A percentile compares a stretch with the other conserved stretches of the same genome.
These are phyloP conservation scores for Agrochola litura DNA, from an alignment of 2,888 invertebrate species.

Conservation along the genomic window DNA sequence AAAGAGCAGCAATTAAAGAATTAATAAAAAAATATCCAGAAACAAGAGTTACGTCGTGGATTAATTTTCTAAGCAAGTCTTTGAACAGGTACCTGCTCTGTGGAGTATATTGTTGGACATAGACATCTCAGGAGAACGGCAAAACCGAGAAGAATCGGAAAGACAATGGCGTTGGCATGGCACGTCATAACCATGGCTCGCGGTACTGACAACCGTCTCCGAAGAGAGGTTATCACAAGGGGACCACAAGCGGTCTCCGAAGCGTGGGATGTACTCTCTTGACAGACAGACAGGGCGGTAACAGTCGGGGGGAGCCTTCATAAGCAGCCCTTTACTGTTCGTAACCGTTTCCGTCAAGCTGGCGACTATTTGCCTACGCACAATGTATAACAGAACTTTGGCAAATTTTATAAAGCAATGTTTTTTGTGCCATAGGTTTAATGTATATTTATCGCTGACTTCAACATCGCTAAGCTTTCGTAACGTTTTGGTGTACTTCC, in stretches of 20 bases:
- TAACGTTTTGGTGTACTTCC: not conserved
- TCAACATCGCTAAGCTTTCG: not conserved
- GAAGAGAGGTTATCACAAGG: constrained; percentile 5
- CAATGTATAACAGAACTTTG: constrained; percentile 6
- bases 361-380: constrained; percentile 35
- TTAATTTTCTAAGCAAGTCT: constrained; percentile 17
- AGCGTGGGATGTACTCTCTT: not conserved
- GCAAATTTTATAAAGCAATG: constrained; percentile 5
- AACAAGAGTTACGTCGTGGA: constrained; percentile 6
- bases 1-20: not conserved
- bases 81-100: constrained; percentile 26
- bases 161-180: not conserved
- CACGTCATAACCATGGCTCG: not conserved
- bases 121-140: constrained; percentile 10
- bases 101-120: constrained; percentile 24
- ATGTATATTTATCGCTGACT: not conserved
- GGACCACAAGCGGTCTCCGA: not conserved
- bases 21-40: not conserved
- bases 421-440: not conserved
- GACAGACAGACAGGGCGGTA: not conserved
- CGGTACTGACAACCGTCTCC: not conserved
- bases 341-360: constrained; percentile 29
- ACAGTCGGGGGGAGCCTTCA: not conserved
- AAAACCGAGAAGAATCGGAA: constrained; percentile 12
- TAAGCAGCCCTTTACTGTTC: constrained; percentile 31